Evolutionary conservation across 2,888 invertebrate species (phyloP), one percentile per base, ranked within the genome.

Genomic region (Drosophila merina): DNA sequence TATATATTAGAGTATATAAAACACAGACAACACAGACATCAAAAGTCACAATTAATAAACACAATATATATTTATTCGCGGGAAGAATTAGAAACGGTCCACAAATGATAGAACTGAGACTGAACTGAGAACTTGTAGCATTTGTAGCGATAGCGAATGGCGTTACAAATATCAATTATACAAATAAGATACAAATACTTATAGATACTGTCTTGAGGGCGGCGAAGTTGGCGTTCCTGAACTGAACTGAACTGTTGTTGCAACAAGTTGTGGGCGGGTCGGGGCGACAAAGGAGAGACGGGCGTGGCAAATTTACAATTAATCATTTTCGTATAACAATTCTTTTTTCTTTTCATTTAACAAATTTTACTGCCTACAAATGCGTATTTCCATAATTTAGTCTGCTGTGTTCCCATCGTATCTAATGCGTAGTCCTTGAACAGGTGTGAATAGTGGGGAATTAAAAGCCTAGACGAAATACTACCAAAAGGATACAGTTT

Each of bases 301-400:
- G 57, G 40, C 42, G 20, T 49, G 51, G 51, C 51, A 71, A 36
- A 76, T 79, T 79, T 79, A 86, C 81, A 79, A 73, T 59, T 44
- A 38, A 66, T 64, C 52, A 38, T 52, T 66, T 45, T 54, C 38
- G 30, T 64, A 20, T 59, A 70, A 62, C 60, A 71, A 70, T 57
- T 70, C 64, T 66, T 56, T 47, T 79, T 33, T 55, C 63, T 63
- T 62, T 44, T 83, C 38, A 33, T 64, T 66, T 83, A 86, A 84
- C 84, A 84, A 84, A 88, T 79, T 79, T 88, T 88, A 77, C 77
- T 83, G 84, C 75, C 84, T 84, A 86, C 83, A 84, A 84, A 84
- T 84, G 86, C 88, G 71, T 72, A 79, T 54, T 66, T 52, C 66
- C 66, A 47, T 64, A 64, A 42, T 64, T 47, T 31, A 66, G 52